Base-by-base conservation (phyloP, 2,888 invertebrate species). In the Serripes groenlandicus region DNA sequence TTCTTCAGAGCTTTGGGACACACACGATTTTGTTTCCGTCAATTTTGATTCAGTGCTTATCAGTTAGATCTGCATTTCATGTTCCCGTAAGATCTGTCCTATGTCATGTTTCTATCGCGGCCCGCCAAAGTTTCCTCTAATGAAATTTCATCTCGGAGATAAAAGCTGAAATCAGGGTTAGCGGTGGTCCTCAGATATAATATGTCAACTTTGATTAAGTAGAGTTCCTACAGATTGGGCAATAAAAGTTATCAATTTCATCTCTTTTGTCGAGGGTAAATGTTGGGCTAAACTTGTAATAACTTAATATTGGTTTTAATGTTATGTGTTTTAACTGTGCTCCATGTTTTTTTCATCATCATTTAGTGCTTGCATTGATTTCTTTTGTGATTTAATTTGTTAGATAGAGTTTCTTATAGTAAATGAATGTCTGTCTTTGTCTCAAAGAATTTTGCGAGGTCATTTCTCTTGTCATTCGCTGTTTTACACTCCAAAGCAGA, bases 121-220 rank as follows among this genome's bases (percentile, higher is more conserved):
- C 70, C 74, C 69, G 73, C 34, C 77, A 54, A 64, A 58, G 74
- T 78, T 70, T 71, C 60, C 74, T 60, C 71, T 78, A 82, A 82
- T 82, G 82, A 82, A 82, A 82, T 82, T 82, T 82, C 72, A 82
- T 82, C 82, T 78, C 52, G 35, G 78, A 70, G 82, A 82, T 82
- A 82, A 82, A 75, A 81, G 73, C 60, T 4, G 23, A 34, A 58
- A 71, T 69, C 72, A 64, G 74, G 62, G 64, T 75, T 71, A 74
- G 72, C 37, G 62, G 78, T 74, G 78, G 77, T 75, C 60, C 23
- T 37, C 23, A 7, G 75, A 82, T 70, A 78, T 75, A 54, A 60
- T 52, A 60, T 82, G 78, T 82, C 78, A 70, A 35, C 52, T 64
- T 82, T 75, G 75, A 82, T 82, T 82, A 78, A 9, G 18, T 23